Evolutionary conservation across 2,888 invertebrate species (phyloP).

Genomic region (Dryococelus australis): DNA sequence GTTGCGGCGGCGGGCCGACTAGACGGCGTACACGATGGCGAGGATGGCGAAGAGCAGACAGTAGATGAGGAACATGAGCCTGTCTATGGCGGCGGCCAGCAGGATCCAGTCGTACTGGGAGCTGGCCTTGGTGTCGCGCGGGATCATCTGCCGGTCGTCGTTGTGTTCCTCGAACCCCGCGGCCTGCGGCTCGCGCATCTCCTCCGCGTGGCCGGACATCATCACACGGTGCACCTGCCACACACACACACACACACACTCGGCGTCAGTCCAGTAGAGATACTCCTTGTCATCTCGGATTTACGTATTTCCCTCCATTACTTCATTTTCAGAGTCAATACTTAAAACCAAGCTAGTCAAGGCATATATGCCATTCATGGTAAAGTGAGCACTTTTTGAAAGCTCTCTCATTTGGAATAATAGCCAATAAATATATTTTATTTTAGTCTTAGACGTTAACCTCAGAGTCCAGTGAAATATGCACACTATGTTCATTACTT

Average conservation of each 20-base stretch:
- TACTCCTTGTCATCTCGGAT: too few species aligned
- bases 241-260: neutral
- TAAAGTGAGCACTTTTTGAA: too few species aligned
- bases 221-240: constrained; percentile 32
- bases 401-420: too few species aligned
- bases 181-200: constrained; percentile 59
- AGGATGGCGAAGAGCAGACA: constrained; percentile 63
- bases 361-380: too few species aligned
- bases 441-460: too few species aligned
- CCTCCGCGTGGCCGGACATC: constrained; percentile 53
- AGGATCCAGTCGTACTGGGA: constrained; percentile 67
- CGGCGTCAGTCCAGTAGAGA: too few species aligned
- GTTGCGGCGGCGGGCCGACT: constrained; percentile 29
- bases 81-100: constrained; percentile 69
- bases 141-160: constrained; percentile 57
- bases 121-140: constrained; percentile 40
- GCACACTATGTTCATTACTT: too few species aligned
- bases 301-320: too few species aligned
- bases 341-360: too few species aligned
- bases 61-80: constrained; percentile 66
- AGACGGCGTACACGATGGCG: constrained; percentile 61
- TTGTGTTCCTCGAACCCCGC: constrained; percentile 57
- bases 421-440: too few species aligned
- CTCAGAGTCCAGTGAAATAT: too few species aligned
- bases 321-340: too few species aligned